Evolutionary conservation across 2,888 invertebrate species (phyloP).

Genomic region (Ommatoiulus sabulosus): DNA sequence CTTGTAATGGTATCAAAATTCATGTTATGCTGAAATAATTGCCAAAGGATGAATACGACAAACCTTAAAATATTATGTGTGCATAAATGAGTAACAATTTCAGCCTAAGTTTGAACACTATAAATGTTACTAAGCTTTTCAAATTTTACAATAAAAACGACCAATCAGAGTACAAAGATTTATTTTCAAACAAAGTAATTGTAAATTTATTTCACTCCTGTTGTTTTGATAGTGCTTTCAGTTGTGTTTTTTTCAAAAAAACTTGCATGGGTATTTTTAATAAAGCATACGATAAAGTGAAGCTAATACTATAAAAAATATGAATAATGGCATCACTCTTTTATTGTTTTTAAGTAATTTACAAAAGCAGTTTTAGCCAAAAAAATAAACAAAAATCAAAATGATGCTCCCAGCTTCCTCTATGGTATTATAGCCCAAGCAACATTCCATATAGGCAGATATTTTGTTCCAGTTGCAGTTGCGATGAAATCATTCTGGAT

Average conservation of each 20-base stretch:
- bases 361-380: constrained; percentile 34
- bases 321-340: neutral
- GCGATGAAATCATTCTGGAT: neutral
- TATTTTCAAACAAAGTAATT: too few relatives aligned
- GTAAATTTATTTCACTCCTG: too few relatives aligned
- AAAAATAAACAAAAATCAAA: constrained; percentile 5
- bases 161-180: neutral
- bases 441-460: constrained; percentile 20
- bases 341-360: constrained; percentile 26
- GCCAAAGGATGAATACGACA: too few relatives aligned
- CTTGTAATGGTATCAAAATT: too few relatives aligned
- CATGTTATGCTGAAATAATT: neutral
- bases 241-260: too few relatives aligned
- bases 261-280: too few relatives aligned
- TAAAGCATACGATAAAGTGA: neutral
- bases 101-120: neutral
- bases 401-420: neutral
- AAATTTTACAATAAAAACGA: neutral
- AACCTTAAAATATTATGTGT: too few relatives aligned
- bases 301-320: neutral
- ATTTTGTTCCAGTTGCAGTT: constrained; percentile 2
- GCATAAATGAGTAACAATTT: too few relatives aligned
- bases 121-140: neutral
- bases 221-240: too few relatives aligned
- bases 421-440: neutral